Evolutionary conservation across 92 coral and sea anemone genomes (phyloP).

Genomic region (Scolanthus callimorphus): DNA sequence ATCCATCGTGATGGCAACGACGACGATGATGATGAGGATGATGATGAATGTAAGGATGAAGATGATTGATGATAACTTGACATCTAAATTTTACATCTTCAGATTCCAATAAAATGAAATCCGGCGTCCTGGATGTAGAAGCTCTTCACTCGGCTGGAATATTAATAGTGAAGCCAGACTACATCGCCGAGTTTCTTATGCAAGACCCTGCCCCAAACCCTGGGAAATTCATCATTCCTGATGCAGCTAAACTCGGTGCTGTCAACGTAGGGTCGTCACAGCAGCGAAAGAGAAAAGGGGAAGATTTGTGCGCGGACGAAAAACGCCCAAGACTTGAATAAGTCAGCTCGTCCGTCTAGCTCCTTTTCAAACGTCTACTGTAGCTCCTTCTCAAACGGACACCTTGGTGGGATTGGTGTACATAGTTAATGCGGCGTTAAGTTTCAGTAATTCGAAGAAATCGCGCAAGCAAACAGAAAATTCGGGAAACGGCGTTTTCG

Average conservation of each 20-base stretch:
- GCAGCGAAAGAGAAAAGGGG: constrained; percentile 76
- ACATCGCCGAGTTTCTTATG: constrained; percentile 90
- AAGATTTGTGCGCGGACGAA: constrained; percentile 23
- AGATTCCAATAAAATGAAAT: constrained; percentile 56
- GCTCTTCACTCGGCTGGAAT: constrained; percentile 50
- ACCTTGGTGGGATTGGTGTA: no score
- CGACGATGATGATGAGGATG: no score
- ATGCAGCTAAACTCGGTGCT: constrained; percentile 24
- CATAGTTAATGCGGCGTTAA: no score
- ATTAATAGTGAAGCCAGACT: constrained; percentile 81
- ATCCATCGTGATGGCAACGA: no score
- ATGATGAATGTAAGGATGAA: no score
- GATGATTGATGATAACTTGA: no score
- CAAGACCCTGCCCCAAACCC: constrained; percentile 84
- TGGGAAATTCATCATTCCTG: constrained; percentile 68
- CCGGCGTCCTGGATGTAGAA: constrained; percentile 53
- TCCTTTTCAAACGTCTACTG: no score
- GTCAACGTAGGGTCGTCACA: constrained; percentile 40
- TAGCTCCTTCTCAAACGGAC: no score
- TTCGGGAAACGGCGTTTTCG: no score
- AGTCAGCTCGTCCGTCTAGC: no score
- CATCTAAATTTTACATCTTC: not conserved
- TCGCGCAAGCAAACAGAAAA: no score
- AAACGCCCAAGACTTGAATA: constrained; percentile 37
- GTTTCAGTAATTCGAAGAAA: no score